Conservation (phyloP, 2,113 vertebrate species). For the Neodon shergylaensis region DNA sequence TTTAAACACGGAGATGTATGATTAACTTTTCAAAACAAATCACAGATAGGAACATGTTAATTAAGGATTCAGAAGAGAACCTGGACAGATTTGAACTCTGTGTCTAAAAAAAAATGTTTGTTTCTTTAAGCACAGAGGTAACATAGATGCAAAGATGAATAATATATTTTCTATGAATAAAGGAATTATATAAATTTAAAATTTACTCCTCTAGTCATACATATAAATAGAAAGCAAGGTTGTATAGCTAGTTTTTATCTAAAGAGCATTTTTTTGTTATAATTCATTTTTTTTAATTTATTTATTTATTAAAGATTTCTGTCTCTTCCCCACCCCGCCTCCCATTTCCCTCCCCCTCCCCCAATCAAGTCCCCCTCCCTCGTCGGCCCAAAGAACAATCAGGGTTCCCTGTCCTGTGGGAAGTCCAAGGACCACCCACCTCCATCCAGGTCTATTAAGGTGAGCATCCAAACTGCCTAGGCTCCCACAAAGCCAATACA, state of each 20-base stretch:
- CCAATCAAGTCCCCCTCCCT: too few species aligned
- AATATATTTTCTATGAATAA: constrained; percentile 22
- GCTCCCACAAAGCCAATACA: too few species aligned
- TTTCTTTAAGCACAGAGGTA: neutral
- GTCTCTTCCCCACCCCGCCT: too few species aligned
- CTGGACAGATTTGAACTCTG: neutral
- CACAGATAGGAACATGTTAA: constrained; percentile 13
- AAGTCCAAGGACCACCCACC: too few species aligned
- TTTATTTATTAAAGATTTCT: too few species aligned
- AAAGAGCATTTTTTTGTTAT: constrained; percentile 4
- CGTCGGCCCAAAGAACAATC: too few species aligned
- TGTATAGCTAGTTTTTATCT: neutral
- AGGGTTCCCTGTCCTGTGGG: too few species aligned
- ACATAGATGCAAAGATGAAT: neutral
- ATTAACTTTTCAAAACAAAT: constrained; percentile 63
- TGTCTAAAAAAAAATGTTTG: neutral
- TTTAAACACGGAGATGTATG: constrained; percentile 44
- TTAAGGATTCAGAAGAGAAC: constrained; percentile 56
- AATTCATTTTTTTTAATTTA: neutral
- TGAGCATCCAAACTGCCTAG: too few species aligned
- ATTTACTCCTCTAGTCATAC: neutral
- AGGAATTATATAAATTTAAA: neutral
- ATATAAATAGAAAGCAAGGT: neutral
- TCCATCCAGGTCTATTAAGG: too few species aligned
- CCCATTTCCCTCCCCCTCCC: too few species aligned